These are phyloP conservation scores for Acanthis flammea DNA, from an alignment of 2,797 vertebrate genomes.

Conservation along the genomic window DNA sequence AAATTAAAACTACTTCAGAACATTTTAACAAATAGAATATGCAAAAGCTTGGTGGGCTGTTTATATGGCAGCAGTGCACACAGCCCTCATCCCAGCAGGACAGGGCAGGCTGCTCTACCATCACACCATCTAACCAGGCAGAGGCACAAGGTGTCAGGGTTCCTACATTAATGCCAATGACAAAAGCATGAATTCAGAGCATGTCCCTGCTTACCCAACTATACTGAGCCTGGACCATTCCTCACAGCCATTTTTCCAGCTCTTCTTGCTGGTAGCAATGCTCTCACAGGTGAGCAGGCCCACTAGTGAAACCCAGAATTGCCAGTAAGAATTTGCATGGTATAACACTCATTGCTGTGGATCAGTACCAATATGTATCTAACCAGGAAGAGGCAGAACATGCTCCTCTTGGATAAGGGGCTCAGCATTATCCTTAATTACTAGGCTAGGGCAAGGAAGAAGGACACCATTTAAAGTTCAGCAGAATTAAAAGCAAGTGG, in stretches of 20 bases:
- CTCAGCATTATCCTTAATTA: neutral
- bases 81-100: neutral
- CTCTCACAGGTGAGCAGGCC: neutral
- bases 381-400: neutral
- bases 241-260: neutral
- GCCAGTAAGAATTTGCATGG: neutral
- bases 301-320: neutral
- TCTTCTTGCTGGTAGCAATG: neutral
- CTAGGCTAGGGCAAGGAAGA: neutral
- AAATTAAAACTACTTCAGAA: neutral
- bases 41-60: neutral
- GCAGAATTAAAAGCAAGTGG: neutral
- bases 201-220: neutral
- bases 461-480: neutral
- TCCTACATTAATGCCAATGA: neutral
- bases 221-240: neutral
- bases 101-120: neutral
- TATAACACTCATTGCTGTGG: neutral
- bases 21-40: rapidly evolving
- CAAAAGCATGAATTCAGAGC: neutral
- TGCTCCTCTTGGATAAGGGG: neutral
- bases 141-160: rapidly evolving
- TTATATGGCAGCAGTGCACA: neutral
- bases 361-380: neutral
- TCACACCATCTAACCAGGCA: neutral